Evolutionary conservation across 2,888 invertebrate species (phyloP).

Genomic region (Vesta saturnalis): DNA sequence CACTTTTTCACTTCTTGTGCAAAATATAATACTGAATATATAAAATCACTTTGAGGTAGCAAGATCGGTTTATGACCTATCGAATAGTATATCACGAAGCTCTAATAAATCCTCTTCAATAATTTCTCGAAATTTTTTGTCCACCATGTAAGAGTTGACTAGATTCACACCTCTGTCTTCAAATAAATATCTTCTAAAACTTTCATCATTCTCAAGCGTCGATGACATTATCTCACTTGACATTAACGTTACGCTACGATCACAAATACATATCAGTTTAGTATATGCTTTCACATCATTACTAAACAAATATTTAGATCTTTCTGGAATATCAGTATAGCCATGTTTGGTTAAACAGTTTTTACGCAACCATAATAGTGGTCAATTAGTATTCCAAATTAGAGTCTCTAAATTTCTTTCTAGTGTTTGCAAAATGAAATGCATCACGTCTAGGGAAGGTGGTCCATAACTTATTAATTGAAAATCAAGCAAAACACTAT

Average conservation of each 20-base stretch:
- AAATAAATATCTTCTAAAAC: constrained; percentile 47
- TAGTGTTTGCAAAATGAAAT: constrained; percentile 52
- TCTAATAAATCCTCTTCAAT: constrained; percentile 52
- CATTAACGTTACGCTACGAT: constrained; percentile 49
- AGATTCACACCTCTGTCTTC: constrained; percentile 48
- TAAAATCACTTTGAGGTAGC: no score
- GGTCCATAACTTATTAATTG: constrained; percentile 52
- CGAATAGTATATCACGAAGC: constrained; percentile 47
- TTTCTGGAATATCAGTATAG: constrained; percentile 38
- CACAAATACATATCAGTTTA: constrained; percentile 49
- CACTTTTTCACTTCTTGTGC: no score
- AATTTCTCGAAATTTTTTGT: constrained; percentile 47
- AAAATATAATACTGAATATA: no score
- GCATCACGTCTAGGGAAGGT: constrained; percentile 50
- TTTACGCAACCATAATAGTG: constrained; percentile 48
- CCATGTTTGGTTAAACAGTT: constrained; percentile 34
- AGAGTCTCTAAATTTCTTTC: constrained; percentile 45
- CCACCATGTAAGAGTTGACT: constrained; percentile 40
- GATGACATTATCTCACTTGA: constrained; percentile 42
- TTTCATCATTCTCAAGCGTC: constrained; percentile 43
- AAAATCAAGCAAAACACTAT: constrained; percentile 52
- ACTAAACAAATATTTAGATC: constrained; percentile 43
- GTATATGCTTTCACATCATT: constrained; percentile 39
- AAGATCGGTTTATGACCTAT: no score
- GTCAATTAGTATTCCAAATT: constrained; percentile 47